Evolutionary conservation across 2,888 invertebrate genomes (phyloP).

Genomic region (Orthosia incerta): DNA sequence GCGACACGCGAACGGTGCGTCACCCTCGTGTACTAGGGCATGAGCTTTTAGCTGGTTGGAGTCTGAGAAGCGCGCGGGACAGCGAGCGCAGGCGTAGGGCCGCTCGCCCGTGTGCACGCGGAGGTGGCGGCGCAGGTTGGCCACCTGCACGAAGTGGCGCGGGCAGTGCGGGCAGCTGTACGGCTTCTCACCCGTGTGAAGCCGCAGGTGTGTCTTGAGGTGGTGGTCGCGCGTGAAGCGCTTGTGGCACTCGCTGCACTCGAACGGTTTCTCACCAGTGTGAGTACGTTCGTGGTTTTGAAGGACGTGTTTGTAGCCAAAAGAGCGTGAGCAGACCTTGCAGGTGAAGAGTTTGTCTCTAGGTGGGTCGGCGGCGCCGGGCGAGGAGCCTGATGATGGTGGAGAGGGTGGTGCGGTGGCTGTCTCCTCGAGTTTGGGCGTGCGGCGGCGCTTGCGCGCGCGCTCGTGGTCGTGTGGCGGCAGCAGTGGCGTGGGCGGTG

Average conservation of each 20-base stretch:
- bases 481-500: constrained; percentile 91
- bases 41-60: constrained; percentile 98
- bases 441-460: constrained; percentile 87
- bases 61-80: constrained; percentile 96
- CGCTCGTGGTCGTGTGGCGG: constrained; percentile 86
- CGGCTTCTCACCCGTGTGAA: constrained; percentile 98
- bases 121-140: constrained; percentile 96
- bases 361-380: constrained; percentile 88
- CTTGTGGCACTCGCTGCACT: constrained; percentile 97
- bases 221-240: constrained; percentile 98
- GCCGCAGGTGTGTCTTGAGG: constrained; percentile 97
- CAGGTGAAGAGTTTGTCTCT: constrained; percentile 97
- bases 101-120: constrained; percentile 98
- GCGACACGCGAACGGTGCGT: constrained; percentile 96
- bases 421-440: constrained; percentile 86
- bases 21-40: constrained; percentile 96
- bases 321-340: constrained; percentile 96
- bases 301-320: constrained; percentile 98
- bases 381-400: constrained; percentile 89
- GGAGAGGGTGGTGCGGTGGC: constrained; percentile 82
- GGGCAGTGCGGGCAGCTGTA: constrained; percentile 98
- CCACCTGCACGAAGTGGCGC: constrained; percentile 98
- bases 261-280: constrained; percentile 98
- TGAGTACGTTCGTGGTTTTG: constrained; percentile 98
- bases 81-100: constrained; percentile 96